Conservation (phyloP, 2,888 invertebrate species). For the Parnassius smintheus region DNA sequence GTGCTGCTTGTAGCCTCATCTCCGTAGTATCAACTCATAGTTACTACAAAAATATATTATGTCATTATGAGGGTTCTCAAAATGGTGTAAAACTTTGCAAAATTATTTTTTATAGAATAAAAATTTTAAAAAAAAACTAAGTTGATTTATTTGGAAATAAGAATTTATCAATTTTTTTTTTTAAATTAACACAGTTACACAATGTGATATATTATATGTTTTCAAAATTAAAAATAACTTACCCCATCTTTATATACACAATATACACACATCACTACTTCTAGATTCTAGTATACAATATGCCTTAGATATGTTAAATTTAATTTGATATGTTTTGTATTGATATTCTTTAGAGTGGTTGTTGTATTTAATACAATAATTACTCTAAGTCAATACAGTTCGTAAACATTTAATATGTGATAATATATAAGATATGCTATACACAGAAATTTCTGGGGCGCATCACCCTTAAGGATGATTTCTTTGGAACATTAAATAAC, state of each 20-base stretch:
- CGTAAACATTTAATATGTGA: slow-evolving; percentile 16
- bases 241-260: slow-evolving; percentile 12
- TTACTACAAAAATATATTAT: too few species aligned
- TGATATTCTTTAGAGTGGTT: slow-evolving; percentile 79
- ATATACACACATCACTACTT: slow-evolving; percentile 15
- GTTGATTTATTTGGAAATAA: too few species aligned
- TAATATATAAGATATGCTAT: slow-evolving; percentile 29
- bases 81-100: too few species aligned
- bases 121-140: too few species aligned
- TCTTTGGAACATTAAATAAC: slow-evolving; percentile 13
- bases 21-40: too few species aligned
- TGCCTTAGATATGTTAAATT: slow-evolving; percentile 54
- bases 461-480: slow-evolving; percentile 68
- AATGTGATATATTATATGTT: too few species aligned
- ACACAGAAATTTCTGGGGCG: slow-evolving; percentile 47
- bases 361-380: slow-evolving; percentile 67
- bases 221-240: slow-evolving; percentile 10
- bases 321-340: slow-evolving; percentile 76
- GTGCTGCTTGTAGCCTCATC: too few species aligned
- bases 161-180: too few species aligned
- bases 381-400: slow-evolving; percentile 66
- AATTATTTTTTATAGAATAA: too few species aligned
- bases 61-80: too few species aligned
- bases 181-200: too few species aligned
- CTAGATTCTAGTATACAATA: slow-evolving; percentile 25